These are phyloP conservation scores for Amazonetta brasiliensis DNA, from an alignment of 2,797 vertebrate genomes.

Conservation along the genomic window DNA sequence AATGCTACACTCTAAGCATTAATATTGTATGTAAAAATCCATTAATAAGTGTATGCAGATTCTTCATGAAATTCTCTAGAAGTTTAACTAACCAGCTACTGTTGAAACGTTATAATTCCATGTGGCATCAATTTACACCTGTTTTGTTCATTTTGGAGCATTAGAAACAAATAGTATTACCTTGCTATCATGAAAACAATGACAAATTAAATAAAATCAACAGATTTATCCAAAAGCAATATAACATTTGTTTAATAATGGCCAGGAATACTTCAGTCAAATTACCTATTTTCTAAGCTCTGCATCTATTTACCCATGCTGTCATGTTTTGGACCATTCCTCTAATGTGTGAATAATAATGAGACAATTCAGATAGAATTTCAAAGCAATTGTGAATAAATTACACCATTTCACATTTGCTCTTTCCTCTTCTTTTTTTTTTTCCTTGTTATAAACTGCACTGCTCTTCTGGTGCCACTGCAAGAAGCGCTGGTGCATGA, in stretches of 20 bases:
- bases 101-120: conserved; percentile 47
- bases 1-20: conserved; percentile 50
- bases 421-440: conserved; percentile 45
- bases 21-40: conserved; percentile 62
- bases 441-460: conserved; percentile 29
- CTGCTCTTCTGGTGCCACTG: conserved; percentile 40
- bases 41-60: conserved; percentile 64
- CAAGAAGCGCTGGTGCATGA: conserved; percentile 42
- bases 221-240: conserved; percentile 68
- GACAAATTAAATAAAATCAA: conserved; percentile 72
- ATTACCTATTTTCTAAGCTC: conserved; percentile 66
- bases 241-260: conserved; percentile 67
- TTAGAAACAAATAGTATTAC: conserved; percentile 51
- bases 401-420: conserved; percentile 69
- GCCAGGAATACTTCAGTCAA: conserved; percentile 64
- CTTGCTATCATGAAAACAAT: conserved; percentile 69
- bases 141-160: conserved; percentile 63
- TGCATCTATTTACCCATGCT: conserved; percentile 57
- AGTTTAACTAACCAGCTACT: conserved; percentile 64
- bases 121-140: conserved; percentile 52
- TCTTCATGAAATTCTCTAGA: conserved; percentile 33
- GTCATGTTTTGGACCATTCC: conserved; percentile 66
- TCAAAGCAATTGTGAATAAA: conserved; percentile 75
- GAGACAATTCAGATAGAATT: conserved; percentile 70
- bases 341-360: conserved; percentile 62